Evolutionary conservation across 23 tunicate genomes (phyloP), one percentile per base, ranked within the genome.

Genomic region (Halocynthia roretzi): DNA sequence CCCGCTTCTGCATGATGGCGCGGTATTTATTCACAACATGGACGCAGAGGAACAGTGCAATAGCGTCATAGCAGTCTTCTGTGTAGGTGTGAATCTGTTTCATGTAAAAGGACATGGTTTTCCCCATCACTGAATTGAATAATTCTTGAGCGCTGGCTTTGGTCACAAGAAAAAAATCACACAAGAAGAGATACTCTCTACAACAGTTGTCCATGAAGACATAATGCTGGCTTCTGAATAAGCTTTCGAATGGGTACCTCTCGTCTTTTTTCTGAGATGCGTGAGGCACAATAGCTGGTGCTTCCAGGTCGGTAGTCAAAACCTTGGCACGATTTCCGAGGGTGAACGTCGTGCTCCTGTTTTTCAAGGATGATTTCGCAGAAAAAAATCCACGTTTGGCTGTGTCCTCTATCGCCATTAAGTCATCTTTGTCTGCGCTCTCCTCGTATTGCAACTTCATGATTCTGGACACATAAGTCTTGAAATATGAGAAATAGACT

Each of bases 251-350:
- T 7, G 90, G 75, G 69, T 64, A 83, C 83, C 81, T 86, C 8
- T 79, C 60, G 56, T 93, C 93, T 57, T 66, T 83, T 54, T 83
- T 83, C 50, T 87, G 98, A 10, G 89, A 86, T 8, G 89, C 98
- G 77, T 93, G 98, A 53, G 98, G 98, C 5, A 93, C 98, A 56
- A 93, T 87, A 52, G 87, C 71, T 12, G 98, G 80, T 49, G 93
- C 83, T 83, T 93, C 94, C 49, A 93, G 68, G 7, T 72, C 89
- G 17, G 74, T 78, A 5, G 54, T 67, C 17, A 93, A 51, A 8
- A 93, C 84, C 51, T 63, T 60, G 51, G 81, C 92, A 48, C 98
- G 81, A 10, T 68, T 77, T 9, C 88, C 98, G 23, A 92, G 58
- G 7, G 98, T 82, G 67, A 92, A 92, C 56, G 82, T 90, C 5